Percentiles rank a stretch among this genome's conserved stretches.
These are phyloP conservation scores for Hydrozoanthus gracilis DNA, from an alignment of 92 coral and sea anemone genomes.

Conservation along the genomic window DNA sequence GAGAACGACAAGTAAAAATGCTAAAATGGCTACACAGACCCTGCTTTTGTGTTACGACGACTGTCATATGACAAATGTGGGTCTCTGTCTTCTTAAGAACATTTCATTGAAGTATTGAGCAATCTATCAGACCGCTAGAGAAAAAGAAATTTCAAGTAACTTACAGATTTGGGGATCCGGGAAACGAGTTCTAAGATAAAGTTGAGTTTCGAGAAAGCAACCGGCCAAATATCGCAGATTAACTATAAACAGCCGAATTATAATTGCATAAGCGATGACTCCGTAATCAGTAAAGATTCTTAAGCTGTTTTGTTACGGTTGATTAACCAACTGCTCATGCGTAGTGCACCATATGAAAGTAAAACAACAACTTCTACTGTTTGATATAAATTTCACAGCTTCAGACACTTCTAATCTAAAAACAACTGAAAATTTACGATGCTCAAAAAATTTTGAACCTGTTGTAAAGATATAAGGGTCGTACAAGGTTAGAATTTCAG, in stretches of 20 bases:
- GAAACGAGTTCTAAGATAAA: neutral
- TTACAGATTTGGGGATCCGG: constrained; percentile 14
- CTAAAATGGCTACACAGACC: too few relatives aligned
- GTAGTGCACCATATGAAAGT: neutral
- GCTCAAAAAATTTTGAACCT: neutral
- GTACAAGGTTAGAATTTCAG: too few relatives aligned
- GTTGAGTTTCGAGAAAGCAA: neutral
- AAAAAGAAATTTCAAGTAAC: neutral
- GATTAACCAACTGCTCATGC: constrained; percentile 30
- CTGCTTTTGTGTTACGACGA: too few relatives aligned
- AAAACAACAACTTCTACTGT: too few relatives aligned
- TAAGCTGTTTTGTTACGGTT: constrained; percentile 14
- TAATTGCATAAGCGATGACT: constrained; percentile 36
- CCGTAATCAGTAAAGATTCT: neutral
- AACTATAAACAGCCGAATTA: constrained; percentile 6
- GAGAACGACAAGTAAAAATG: too few relatives aligned
- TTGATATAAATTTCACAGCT: neutral
- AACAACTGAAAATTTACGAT: neutral
- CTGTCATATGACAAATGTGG: too few relatives aligned
- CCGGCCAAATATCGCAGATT: neutral
- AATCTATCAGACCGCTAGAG: neutral
- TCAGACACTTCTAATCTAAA: too few relatives aligned
- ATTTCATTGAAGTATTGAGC: neutral
- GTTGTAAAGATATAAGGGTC: neutral
- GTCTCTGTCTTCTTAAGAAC: too few relatives aligned